Base-by-base conservation (phyloP, 2,888 invertebrate species). In the Drosophila anomalata region DNA sequence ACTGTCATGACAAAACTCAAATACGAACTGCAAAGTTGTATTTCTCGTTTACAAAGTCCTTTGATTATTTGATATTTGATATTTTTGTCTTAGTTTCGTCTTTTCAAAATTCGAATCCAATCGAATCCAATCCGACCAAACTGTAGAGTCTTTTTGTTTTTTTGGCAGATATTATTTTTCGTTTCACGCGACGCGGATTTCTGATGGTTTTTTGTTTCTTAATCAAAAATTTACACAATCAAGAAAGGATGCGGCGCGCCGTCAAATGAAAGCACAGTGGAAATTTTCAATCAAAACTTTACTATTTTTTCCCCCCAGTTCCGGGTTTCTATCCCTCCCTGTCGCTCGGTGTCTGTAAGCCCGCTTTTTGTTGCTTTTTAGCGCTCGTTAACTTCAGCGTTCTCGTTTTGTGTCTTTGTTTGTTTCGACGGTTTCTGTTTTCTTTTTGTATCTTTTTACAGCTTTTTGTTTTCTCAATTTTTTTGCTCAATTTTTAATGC, bases 221-320 rank as follows among this genome's bases (percentile, higher is more conserved):
- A 83, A 82, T 82, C 82, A 85, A 73, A 79, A 82, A 82, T 82
- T 81, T 84, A 82, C 85, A 79, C 85, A 82, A 85, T 79, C 78
- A 78, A 42, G 54, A 52, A 55, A 36, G 54, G 69, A 58, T 44
- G 44, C 44, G 44, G 44, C 44, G 44, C 22, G 11, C 68, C 71
- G 63, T 61, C 67, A 68, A 78, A 78, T 76, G 79, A 78, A 77
- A 77, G 84, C 75, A 74, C 83, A 79, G 78, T 83, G 74, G 75
- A 85, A 79, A 83, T 80, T 86, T 84, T 84, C 86, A 84, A 86
- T 86, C 86, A 86, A 80, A 84, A 83, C 71, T 83, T 83, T 77
- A 71, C 76, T 73, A 65, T 46, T 57, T 67, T 72, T 41, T 55
- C 20, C 5, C n/a, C 20, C 9, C 22, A 8, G 7, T 36, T 14